These are phyloP conservation scores for Paracentrotus lividus DNA, from an alignment of 53 echinoderm and acorn worm genomes.

Conservation along the genomic window DNA sequence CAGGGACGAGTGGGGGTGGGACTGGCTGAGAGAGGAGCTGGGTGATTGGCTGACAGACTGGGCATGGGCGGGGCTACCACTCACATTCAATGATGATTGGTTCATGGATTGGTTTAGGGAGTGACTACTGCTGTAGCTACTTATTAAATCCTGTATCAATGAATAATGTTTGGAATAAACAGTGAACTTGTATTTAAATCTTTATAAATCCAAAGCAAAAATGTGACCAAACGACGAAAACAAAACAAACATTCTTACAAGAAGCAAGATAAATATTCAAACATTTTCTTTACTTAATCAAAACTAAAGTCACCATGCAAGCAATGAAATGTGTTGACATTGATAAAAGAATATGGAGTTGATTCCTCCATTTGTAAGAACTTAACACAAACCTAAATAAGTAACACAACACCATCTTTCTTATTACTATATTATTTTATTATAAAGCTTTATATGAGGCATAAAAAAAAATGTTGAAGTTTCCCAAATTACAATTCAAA, in stretches of 20 bases:
- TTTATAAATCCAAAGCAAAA: too few species aligned
- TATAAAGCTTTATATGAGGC: too few species aligned
- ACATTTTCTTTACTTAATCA: background rate
- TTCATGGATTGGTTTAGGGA: constrained; percentile 73
- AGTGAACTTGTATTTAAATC: too few species aligned
- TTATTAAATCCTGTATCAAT: constrained; percentile 54
- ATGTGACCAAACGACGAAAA: background rate
- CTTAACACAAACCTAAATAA: too few species aligned
- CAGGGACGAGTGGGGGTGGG: constrained; percentile 71
- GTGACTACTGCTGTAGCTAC: constrained; percentile 60
- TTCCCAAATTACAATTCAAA: too few species aligned
- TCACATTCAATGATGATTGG: constrained; percentile 70
- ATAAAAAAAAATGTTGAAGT: too few species aligned
- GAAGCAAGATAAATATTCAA: background rate
- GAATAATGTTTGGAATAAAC: too few species aligned
- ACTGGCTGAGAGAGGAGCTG: constrained; percentile 71
- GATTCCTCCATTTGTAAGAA: too few species aligned
- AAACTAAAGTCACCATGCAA: background rate
- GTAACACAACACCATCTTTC: too few species aligned
- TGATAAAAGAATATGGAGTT: too few species aligned
- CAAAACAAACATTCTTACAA: background rate
- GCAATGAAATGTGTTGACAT: too few species aligned
- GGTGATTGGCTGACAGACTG: constrained; percentile 77
- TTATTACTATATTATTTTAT: too few species aligned
- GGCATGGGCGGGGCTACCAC: constrained; percentile 68